Evolutionary conservation across 2,888 invertebrate genomes (phyloP).

Genomic region (Junonia oenone): DNA sequence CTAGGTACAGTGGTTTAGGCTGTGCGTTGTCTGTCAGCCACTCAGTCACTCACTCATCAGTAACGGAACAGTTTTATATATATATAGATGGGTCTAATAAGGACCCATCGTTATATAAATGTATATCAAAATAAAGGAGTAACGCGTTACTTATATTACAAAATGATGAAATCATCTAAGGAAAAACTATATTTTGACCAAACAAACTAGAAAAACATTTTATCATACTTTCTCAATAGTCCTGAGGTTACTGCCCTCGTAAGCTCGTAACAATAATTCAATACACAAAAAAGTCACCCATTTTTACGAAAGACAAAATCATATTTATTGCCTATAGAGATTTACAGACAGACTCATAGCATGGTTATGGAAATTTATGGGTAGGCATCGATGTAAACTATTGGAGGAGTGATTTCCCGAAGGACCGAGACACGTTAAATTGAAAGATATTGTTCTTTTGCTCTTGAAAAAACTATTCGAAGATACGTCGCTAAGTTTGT

Average conservation of each 20-base stretch:
- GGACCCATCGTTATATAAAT: too few relatives aligned
- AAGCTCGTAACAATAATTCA: neutral
- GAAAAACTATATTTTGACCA: too few relatives aligned
- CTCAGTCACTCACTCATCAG: too few relatives aligned
- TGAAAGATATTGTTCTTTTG: slow-evolving; percentile 12
- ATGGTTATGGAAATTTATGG: slow-evolving; percentile 51
- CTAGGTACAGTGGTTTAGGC: too few relatives aligned
- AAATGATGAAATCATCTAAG: too few relatives aligned
- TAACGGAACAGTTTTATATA: too few relatives aligned
- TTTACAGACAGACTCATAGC: slow-evolving; percentile 29
- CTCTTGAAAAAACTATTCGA: neutral
- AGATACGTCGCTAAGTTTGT: neutral
- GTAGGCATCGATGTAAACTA: slow-evolving; percentile 47
- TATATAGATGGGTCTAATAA: too few relatives aligned
- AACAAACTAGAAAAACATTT: too few relatives aligned
- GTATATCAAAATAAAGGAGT: too few relatives aligned
- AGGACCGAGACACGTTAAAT: slow-evolving; percentile 30
- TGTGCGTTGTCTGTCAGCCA: too few relatives aligned
- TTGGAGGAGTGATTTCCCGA: slow-evolving; percentile 50
- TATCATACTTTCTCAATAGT: neutral
- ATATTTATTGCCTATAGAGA: slow-evolving; percentile 34
- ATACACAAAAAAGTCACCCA: too few relatives aligned
- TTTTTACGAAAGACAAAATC: slow-evolving; percentile 19
- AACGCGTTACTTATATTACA: too few relatives aligned
- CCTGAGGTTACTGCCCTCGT: neutral